Base-by-base conservation (phyloP, 1,140 invertebrate genomes). In the Zeugodacus cucurbitae region DNA sequence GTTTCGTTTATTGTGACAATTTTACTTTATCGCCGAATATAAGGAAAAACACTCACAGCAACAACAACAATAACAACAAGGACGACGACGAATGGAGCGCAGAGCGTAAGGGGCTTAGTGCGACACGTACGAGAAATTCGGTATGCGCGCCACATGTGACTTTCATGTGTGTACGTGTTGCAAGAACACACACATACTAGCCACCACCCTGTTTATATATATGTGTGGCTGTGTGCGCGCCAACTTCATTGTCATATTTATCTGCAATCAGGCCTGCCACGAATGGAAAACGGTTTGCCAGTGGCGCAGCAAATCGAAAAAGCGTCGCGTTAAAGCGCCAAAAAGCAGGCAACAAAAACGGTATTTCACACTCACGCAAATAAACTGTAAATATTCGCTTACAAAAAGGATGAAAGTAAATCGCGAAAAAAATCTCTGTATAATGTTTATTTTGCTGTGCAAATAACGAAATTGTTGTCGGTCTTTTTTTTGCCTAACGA, bases 211-310 rank as follows among this genome's bases (percentile, higher is more conserved):
- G n/a, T 5, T 0, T 11, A 11, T 34, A 74, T 44, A n/a, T 5
- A 37, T 10, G 3, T 48, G 48, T 17, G n/a, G 34, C 48, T 20
- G 44, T 86, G 82, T 29, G 82, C 14, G 10, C 44, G 85, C 34
- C 54, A 59, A 59, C 54, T 64, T 58, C 54, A 58, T 87, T 64
- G 86, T 87, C 59, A 64, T 87, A 87, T 87, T 87, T 87, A 87
- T 87, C 86, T 87, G 86, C 86, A 87, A 87, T 87, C 86, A 87
- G 86, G 59, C 86, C 32, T 82, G 70, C 70, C 70, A 44, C 22
- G n/a, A n/a, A 78, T 37, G 70, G 70, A 78, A 78, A 78, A 78
- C 32, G 11, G 74, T 29, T 82, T 82, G 44, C 74, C 86, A 37
- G 44, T 58, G 26, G 48, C 34, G 32, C 14, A 58, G 29, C 11